A percentile compares a stretch with the other conserved stretches of the same genome.
These are phyloP conservation scores for Macrotus californicus DNA, from an alignment of 2,113 vertebrate genomes.

Conservation along the genomic window DNA sequence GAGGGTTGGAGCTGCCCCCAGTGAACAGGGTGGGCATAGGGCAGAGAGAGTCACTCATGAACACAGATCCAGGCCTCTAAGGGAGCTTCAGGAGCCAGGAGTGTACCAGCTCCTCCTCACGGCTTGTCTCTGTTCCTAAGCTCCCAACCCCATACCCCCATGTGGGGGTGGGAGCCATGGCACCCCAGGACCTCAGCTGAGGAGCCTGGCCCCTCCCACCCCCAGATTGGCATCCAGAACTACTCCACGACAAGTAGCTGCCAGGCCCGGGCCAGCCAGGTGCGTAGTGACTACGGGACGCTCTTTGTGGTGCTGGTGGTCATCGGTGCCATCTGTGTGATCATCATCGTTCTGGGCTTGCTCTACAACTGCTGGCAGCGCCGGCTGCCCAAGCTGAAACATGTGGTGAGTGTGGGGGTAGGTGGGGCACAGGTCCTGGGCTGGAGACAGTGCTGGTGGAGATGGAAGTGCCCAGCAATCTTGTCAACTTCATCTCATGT, in stretches of 20 bases:
- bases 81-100: not conserved
- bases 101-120: not conserved
- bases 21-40: not conserved
- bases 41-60: not conserved
- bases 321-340: constrained; percentile 93
- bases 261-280: constrained; percentile 86
- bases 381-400: constrained; percentile 90
- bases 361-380: constrained; percentile 98
- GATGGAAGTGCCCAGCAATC: not conserved
- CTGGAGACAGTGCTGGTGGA: not conserved
- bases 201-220: not conserved
- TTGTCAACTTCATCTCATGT: not conserved
- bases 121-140: not conserved
- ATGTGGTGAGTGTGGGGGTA: constrained; percentile 81
- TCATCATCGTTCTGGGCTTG: constrained; percentile 93
- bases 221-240: constrained; percentile 92
- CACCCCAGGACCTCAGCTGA: not conserved
- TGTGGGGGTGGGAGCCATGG: not conserved
- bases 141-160: not conserved
- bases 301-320: constrained; percentile 96
- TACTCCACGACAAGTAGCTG: constrained; percentile 89
- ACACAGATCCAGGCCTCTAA: not conserved
- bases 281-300: constrained; percentile 94
- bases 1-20: not conserved
- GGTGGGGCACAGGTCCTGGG: not conserved